A percentile compares a stretch with the other conserved stretches of the same genome.
Evolutionary conservation across 2,888 invertebrate species (phyloP).

Genomic region (Oscheius onirici): DNA sequence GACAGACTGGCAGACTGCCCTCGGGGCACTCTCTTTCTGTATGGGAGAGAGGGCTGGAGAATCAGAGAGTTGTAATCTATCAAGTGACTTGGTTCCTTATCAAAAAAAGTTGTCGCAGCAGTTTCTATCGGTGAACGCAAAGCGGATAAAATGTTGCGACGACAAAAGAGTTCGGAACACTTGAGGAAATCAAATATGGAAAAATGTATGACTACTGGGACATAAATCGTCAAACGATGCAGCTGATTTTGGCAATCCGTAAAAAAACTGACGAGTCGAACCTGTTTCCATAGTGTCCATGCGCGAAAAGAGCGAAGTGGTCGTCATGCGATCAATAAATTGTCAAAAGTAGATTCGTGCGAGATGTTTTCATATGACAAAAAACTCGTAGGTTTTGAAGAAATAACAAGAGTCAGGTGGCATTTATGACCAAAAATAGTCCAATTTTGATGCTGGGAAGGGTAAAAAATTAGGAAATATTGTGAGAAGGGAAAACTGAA

Average conservation of each 20-base stretch:
- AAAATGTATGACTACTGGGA: background rate
- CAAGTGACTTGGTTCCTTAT: constrained; percentile 12
- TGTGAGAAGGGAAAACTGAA: background rate
- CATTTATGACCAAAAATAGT: background rate
- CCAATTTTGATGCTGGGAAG: background rate
- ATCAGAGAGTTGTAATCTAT: background rate
- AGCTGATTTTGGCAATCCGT: constrained; percentile 31
- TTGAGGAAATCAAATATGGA: background rate
- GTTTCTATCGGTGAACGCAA: constrained; percentile 9
- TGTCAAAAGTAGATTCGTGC: constrained; percentile 19
- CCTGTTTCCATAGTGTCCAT: constrained; percentile 26
- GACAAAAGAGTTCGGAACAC: background rate
- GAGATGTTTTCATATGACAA: background rate
- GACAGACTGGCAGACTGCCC: constrained; percentile 28
- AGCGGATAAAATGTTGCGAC: constrained; percentile 10
- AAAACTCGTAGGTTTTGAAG: background rate
- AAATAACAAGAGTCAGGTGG: constrained; percentile 6
- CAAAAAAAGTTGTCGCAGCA: constrained; percentile 7
- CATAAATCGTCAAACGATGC: background rate
- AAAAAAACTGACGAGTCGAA: constrained; percentile 30
- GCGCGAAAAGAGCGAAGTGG: constrained; percentile 18
- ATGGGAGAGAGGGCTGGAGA: background rate
- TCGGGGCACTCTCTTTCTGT: constrained; percentile 8
- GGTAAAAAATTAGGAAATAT: background rate
- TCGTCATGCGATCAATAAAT: constrained; percentile 16